Percentiles rank a stretch among this genome's conserved stretches.
Evolutionary conservation across 2,888 invertebrate genomes (phyloP).

Genomic region (Andrena haemorrhoa): DNA sequence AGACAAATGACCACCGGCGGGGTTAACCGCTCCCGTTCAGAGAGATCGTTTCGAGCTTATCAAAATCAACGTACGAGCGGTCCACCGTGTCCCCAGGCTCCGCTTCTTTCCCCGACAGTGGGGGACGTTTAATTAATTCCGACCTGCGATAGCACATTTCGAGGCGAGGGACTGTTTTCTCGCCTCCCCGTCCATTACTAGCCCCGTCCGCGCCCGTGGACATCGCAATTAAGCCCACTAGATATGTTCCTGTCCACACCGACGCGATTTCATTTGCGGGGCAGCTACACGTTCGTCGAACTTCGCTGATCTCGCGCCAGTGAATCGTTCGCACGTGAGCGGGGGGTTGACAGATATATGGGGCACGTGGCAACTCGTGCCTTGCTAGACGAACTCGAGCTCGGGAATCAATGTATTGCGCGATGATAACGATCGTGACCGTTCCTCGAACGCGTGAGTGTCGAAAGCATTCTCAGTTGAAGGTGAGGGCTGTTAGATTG

Average conservation of each 20-base stretch:
- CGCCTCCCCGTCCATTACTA: constrained; percentile 15
- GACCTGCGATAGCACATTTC: constrained; percentile 6
- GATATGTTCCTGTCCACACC: neutral
- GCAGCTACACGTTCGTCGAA: neutral
- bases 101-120: neutral
- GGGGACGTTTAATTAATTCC: constrained; percentile 59
- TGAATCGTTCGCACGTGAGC: neutral
- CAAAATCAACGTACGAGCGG: constrained; percentile 34
- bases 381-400: neutral
- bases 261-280: constrained; percentile 9
- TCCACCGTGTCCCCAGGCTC: neutral
- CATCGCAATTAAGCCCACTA: constrained; percentile 37
- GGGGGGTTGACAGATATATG: neutral
- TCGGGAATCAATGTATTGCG: neutral
- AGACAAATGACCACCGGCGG: constrained; percentile 39
- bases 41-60: constrained; percentile 33
- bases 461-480: too few species aligned
- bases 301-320: constrained; percentile 1
- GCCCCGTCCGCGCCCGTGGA: neutral
- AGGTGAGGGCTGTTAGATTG: too few species aligned
- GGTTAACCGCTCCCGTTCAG: constrained; percentile 21
- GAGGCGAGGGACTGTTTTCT: constrained; percentile 1
- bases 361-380: neutral
- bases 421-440: neutral
- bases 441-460: too few species aligned